Conservation (phyloP, 2,888 invertebrate species). For the Serrognathus titanus region DNA sequence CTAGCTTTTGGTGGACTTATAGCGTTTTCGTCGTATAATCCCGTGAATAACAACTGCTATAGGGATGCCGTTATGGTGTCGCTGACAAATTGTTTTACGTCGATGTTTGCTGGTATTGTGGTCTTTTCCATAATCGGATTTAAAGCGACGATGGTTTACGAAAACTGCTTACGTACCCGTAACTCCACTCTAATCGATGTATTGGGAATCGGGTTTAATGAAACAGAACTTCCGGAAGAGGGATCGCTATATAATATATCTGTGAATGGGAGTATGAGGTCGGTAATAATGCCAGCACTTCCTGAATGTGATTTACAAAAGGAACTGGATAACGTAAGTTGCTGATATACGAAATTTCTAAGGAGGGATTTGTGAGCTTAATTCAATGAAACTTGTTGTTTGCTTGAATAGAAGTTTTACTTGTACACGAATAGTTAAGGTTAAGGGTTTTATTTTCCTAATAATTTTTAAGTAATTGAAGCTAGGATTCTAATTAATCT, state of each 20-base stretch:
- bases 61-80: constrained; percentile 91
- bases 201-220: constrained; percentile 53
- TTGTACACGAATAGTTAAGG: no score
- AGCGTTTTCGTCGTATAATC: constrained; percentile 95
- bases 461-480: no score
- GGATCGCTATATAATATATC: constrained; percentile 56
- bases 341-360: background rate
- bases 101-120: constrained; percentile 95
- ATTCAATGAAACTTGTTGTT: background rate
- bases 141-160: constrained; percentile 82
- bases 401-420: background rate
- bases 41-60: constrained; percentile 94
- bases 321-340: constrained; percentile 82
- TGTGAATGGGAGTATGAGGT: constrained; percentile 53
- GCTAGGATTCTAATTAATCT: no score
- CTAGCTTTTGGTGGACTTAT: constrained; percentile 94
- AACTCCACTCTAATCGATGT: constrained; percentile 59
- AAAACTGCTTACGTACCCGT: constrained; percentile 65
- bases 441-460: no score
- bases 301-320: constrained; percentile 80
- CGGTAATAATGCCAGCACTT: constrained; percentile 62
- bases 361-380: background rate
- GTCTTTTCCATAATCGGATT: constrained; percentile 95
- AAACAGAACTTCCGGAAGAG: constrained; percentile 54
- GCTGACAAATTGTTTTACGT: constrained; percentile 89